Conservation (phyloP, 2,888 invertebrate species). For the Trichopoda pennipes region DNA sequence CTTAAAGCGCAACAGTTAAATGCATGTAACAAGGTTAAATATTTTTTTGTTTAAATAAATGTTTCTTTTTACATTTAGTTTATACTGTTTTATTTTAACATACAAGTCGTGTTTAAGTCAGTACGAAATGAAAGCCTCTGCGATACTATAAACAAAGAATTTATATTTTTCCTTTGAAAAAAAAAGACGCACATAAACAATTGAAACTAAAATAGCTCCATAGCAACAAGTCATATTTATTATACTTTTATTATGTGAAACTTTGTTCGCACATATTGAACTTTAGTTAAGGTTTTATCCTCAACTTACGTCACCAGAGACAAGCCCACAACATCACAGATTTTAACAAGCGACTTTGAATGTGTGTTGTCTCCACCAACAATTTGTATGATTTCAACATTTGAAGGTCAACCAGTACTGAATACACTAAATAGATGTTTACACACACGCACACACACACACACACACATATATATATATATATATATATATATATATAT, state of each 20-base stretch:
- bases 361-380: neutral
- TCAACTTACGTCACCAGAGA: neutral
- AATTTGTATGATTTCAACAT: no score
- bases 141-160: constrained; percentile 4
- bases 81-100: constrained; percentile 9
- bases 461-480: no score
- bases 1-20: constrained; percentile 53
- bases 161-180: neutral
- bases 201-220: neutral
- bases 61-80: neutral
- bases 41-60: neutral
- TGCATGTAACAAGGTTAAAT: constrained; percentile 57
- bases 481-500: no score
- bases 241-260: neutral
- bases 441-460: no score
- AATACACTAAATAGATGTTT: no score
- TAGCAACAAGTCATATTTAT: constrained; percentile 28
- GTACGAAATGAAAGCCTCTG: neutral
- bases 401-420: no score
- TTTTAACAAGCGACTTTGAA: neutral
- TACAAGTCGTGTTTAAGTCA: constrained; percentile 19
- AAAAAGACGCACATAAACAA: constrained; percentile 3
- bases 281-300: neutral
- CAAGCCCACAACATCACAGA: constrained; percentile 9
- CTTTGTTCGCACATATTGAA: neutral